Evolutionary conservation across 1,140 invertebrate species (phyloP).

Genomic region (Phymastichus coffea): DNA sequence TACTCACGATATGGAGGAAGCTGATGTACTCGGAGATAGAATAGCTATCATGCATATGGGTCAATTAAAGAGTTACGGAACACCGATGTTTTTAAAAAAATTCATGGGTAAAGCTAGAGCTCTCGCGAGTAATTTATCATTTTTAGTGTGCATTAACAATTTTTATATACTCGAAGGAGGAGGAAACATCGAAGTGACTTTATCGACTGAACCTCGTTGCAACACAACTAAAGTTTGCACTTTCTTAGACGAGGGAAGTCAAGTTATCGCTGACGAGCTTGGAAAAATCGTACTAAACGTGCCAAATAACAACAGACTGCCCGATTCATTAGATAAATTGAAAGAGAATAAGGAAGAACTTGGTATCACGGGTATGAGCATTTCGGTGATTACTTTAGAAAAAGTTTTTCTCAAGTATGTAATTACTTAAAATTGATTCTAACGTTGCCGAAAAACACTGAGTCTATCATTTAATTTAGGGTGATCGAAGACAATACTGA

Average conservation of each 20-base stretch:
- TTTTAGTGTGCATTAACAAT: background rate
- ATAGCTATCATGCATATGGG: slow-evolving; percentile 89
- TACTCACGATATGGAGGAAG: slow-evolving; percentile 98
- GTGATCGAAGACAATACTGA: background rate
- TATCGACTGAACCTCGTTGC: slow-evolving; percentile 44
- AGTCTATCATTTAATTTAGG: background rate
- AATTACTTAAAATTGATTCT: background rate
- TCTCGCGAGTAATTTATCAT: background rate
- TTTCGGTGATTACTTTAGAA: slow-evolving; percentile 80
- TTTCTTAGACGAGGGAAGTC: slow-evolving; percentile 35
- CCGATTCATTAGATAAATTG: slow-evolving; percentile 64
- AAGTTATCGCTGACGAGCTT: slow-evolving; percentile 38
- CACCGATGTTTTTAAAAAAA: slow-evolving; percentile 83
- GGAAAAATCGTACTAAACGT: slow-evolving; percentile 51
- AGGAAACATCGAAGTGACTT: slow-evolving; percentile 51
- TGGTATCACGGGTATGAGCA: slow-evolving; percentile 72
- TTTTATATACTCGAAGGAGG: slow-evolving; percentile 34
- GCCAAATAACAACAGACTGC: slow-evolving; percentile 56
- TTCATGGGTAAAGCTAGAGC: slow-evolving; percentile 74
- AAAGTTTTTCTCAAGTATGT: slow-evolving; percentile 82
- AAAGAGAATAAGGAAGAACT: slow-evolving; percentile 62
- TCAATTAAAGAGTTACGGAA: slow-evolving; percentile 76
- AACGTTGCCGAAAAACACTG: background rate
- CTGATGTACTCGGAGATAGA: slow-evolving; percentile 88
- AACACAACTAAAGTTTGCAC: slow-evolving; percentile 37